phyloP scores from a whole-genome alignment of 2,797 vertebrate species.

The Aotus griseimembra region DNA sequence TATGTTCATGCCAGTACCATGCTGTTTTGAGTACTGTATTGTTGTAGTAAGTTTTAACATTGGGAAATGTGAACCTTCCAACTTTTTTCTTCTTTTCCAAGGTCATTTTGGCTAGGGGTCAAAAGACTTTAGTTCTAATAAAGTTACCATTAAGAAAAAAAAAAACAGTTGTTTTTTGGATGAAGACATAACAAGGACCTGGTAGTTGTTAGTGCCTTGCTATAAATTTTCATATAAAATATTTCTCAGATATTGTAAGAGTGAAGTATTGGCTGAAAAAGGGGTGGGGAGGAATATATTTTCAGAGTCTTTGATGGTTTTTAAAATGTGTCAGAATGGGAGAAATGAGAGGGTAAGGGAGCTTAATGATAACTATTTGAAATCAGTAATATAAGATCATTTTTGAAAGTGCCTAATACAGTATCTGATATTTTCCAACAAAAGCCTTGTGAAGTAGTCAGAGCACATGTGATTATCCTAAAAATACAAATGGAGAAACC shows the following conservation, averaged over 20 bases:
- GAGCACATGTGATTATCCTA: not conserved
- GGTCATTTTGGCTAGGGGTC: not conserved
- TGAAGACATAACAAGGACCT: not conserved
- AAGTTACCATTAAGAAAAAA: not conserved
- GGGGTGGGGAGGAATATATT: not conserved
- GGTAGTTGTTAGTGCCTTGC: not conserved
- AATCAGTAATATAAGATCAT: not conserved
- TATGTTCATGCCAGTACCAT: not conserved
- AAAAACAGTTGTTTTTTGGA: not conserved
- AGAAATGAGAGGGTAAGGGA: not conserved
- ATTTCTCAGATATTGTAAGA: not conserved
- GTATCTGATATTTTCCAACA: not conserved
- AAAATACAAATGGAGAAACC: not conserved
- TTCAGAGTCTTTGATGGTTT: not conserved
- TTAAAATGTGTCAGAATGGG: not conserved
- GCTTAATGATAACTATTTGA: not conserved
- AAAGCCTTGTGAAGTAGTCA: not conserved
- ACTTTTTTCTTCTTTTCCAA: not conserved
- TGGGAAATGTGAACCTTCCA: not conserved
- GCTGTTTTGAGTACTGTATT: not conserved
- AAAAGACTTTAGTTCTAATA: not conserved
- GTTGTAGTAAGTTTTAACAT: not conserved
- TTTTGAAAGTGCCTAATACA: not conserved
- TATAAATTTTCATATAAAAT: slow-evolving; percentile 19
- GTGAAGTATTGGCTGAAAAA: not conserved